These are phyloP conservation scores for Eubasilissa regina DNA, from an alignment of 1,140 invertebrate species.

Conservation along the genomic window DNA sequence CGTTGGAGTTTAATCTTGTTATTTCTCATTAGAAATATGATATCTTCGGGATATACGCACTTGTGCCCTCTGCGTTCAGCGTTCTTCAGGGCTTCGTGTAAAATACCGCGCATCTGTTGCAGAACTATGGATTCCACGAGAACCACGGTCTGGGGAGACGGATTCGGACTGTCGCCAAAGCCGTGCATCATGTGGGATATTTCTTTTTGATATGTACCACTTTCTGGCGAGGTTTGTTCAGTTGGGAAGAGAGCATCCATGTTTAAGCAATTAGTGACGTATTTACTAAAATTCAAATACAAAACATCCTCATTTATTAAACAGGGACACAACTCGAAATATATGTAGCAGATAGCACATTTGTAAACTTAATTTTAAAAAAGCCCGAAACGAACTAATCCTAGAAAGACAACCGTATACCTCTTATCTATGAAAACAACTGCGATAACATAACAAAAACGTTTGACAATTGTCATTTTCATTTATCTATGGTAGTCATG, in stretches of 20 bases:
- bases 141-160: conserved; percentile 73
- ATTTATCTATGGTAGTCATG: too few relatives aligned
- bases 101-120: conserved; percentile 71
- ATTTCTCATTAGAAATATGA: conserved; percentile 76
- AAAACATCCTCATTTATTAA: too few relatives aligned
- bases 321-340: too few relatives aligned
- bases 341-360: too few relatives aligned
- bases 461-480: too few relatives aligned
- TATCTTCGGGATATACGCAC: conserved; percentile 67
- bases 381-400: too few relatives aligned
- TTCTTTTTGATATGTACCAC: conserved; percentile 64
- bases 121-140: conserved; percentile 76
- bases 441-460: too few relatives aligned
- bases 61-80: conserved; percentile 67
- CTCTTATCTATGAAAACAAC: too few relatives aligned
- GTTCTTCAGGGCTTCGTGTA: conserved; percentile 71
- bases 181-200: conserved; percentile 78
- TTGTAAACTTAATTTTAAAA: too few relatives aligned
- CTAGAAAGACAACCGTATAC: too few relatives aligned
- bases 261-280: not conserved
- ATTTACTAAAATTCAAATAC: too few relatives aligned
- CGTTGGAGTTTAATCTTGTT: conserved; percentile 68
- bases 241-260: conserved; percentile 46
- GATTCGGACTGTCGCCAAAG: conserved; percentile 75
- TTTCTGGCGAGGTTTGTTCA: conserved; percentile 52